Evolutionary conservation across 2,797 vertebrate species (phyloP).

Genomic region (Coranthus polyacanthus): DNA sequence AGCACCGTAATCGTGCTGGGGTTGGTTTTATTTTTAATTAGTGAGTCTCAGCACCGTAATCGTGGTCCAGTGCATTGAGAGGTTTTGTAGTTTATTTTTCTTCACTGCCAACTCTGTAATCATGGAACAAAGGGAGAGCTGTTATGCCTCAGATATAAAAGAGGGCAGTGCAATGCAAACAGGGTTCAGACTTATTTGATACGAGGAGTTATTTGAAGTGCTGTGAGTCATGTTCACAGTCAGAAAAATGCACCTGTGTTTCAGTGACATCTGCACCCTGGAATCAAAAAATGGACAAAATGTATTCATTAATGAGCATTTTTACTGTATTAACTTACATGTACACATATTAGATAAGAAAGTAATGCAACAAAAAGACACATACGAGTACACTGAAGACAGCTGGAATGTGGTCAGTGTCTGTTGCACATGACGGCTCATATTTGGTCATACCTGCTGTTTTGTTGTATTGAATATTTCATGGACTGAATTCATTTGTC

Average conservation of each 20-base stretch:
- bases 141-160: constrained; percentile 14
- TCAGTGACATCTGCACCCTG: too few species aligned
- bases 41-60: too few species aligned
- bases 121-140: constrained; percentile 21
- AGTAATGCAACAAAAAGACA: too few species aligned
- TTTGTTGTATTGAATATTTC: constrained; percentile 1
- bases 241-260: neutral
- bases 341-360: too few species aligned
- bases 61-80: too few species aligned
- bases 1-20: neutral
- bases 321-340: too few species aligned
- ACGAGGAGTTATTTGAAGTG: neutral
- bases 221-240: neutral
- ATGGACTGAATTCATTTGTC: constrained; percentile 9
- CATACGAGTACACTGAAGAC: too few species aligned
- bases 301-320: too few species aligned
- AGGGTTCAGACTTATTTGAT: neutral
- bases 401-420: constrained; percentile 15
- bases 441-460: constrained; percentile 36
- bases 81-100: constrained; percentile 33
- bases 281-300: too few species aligned
- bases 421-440: constrained; percentile 12
- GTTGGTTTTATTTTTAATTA: too few species aligned
- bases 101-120: constrained; percentile 25
- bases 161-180: neutral